Evolutionary conservation across 1,140 invertebrate species (phyloP).

Genomic region (Cyrtorhinus lividipennis): DNA sequence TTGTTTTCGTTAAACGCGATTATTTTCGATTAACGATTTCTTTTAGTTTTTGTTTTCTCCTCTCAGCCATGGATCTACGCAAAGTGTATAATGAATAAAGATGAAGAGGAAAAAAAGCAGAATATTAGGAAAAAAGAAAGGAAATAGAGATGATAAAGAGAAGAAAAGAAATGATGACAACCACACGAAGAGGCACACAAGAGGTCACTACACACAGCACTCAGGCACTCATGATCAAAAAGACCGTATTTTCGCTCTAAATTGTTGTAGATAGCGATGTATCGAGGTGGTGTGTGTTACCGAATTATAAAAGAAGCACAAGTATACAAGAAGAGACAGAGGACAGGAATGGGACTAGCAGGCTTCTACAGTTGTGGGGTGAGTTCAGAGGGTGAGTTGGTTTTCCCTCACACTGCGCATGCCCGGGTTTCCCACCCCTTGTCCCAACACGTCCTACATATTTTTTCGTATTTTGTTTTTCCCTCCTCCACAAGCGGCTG

Average conservation of each 20-base stretch:
- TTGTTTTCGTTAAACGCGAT: no score
- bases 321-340: slow-evolving; percentile 15
- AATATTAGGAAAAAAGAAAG: background rate
- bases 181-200: background rate
- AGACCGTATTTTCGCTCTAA: background rate
- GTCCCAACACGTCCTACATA: background rate
- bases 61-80: no score
- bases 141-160: background rate
- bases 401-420: background rate
- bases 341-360: slow-evolving; percentile 14
- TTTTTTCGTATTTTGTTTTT: background rate
- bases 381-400: background rate
- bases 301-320: slow-evolving; percentile 16
- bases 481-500: no score
- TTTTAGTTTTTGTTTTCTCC: no score
- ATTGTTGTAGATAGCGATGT: slow-evolving; percentile 1
- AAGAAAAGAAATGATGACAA: slow-evolving; percentile 3
- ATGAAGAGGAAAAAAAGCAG: background rate
- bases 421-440: background rate
- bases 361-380: background rate
- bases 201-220: background rate
- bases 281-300: slow-evolving; percentile 7
- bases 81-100: background rate
- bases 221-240: background rate
- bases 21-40: no score